Base-by-base conservation (phyloP, 2,113 vertebrate species). In the Lepus timidus region DNA sequence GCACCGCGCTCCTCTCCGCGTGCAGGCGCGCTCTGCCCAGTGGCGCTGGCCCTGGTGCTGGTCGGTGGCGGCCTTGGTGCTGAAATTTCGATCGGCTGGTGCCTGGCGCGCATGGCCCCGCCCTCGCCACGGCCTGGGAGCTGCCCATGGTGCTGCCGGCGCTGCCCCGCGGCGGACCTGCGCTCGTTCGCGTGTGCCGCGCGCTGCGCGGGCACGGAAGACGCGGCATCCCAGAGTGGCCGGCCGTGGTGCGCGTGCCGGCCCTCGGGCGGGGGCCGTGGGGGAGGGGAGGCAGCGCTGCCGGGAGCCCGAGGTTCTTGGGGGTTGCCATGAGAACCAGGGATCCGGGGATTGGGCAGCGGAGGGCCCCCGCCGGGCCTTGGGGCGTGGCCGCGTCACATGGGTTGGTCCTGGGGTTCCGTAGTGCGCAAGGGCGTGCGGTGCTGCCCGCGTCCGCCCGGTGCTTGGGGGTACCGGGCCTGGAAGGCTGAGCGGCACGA, bases 271-370 rank as follows among this genome's bases (percentile, higher is more conserved):
- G 6, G 36, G 91, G n/a, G 52, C 16, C 1, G 0, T 27, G 93
- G 68, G 16, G 61, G 74, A 74, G 31, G 78, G n/a, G 29, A 12
- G 11, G 36, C 62, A 4, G 49, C 73, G 22, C 31, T 7, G 33
- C 52, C 65, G 67, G 87, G 85, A 52, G 68, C 76, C 61, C 73
- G 73, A 79, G 73, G 33, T 73, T 90, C 62, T 92, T 79, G 55
- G 16, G 78, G 67, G 64, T 94, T 87, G 73, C 88, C 11, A 39
- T 49, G 76, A 94, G 92, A 94, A 92, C 78, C 44, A 49, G 81
- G 90, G 85, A 76, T 82, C 75, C 55, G 51, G 91, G 85, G 87
- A 81, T 89, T 91, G 85, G 91, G 79, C 70, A 83, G 14, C 51
- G 5, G 85, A 83, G 88, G 94, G 51, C 58, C 91, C 80, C 75